Evolutionary conservation across 2,113 vertebrate genomes (phyloP), one percentile per base, ranked within the genome.

Genomic region (Anas platyrhynchos): DNA sequence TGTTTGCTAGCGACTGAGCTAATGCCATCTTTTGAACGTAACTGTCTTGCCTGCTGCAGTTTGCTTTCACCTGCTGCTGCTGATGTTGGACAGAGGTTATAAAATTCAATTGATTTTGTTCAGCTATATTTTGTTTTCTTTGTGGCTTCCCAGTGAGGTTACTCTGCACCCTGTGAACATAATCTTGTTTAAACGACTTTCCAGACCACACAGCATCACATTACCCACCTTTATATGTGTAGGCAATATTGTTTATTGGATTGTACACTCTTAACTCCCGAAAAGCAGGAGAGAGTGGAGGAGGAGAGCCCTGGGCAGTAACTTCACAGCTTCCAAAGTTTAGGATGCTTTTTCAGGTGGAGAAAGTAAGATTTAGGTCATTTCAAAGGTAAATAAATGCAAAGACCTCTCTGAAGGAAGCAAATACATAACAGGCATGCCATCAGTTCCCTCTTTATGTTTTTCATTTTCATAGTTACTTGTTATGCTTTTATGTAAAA

Each of bases 131-230:
- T 80, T 92, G 72, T 83, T 92, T 85, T 43, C 83, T 91, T 74
- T 89, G 91, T 48, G 65, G 69, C 29, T 77, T 38, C 63, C 72
- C 86, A 38, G 77, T 4, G 31, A 79, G 76, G 82, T 79, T 86
- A 1, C 83, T 79, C 88, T 43, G 94, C 87, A 75, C 89, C 85
- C 89, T 22, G 72, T 6, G 80, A 94, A 67, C 88, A 72, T 82
- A 78, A 96, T 94, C 91, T 83, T 27, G 66, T 96, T 91, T 94
- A 93, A 94, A 93, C 88, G 79, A 71, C 94, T 97, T 95, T 82
- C 23, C 94, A 93, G 95, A 93, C 91, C 95, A 93, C 94, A 93
- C 94, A 96, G 93, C 96, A 77, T 82, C 86, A 6, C 55, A 1
- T 63, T 86, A 23, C 79, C 75, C 38, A 7, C 52, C 18, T 72